Conservation (phyloP, 2,797 vertebrate genomes). For the Loriculus beryllinus region DNA sequence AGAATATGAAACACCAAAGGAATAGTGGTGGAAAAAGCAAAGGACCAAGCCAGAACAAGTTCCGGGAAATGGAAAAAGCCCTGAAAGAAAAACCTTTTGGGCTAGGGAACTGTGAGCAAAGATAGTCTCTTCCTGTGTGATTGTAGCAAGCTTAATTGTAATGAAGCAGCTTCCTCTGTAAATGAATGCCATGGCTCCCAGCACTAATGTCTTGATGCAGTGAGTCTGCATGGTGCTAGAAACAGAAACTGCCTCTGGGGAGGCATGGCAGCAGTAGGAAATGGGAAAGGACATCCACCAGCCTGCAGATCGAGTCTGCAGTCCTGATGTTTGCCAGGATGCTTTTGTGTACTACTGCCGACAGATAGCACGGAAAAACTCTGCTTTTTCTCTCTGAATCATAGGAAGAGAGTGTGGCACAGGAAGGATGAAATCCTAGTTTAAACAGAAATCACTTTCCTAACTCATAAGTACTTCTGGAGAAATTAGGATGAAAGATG, state of each 20-base stretch:
- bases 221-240: neutral
- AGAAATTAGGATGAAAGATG: neutral
- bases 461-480: neutral
- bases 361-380: neutral
- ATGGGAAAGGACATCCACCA: neutral
- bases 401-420: neutral
- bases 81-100: neutral
- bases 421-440: neutral
- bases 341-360: neutral
- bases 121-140: neutral
- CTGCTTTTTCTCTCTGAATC: neutral
- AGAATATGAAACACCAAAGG: neutral
- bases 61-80: neutral
- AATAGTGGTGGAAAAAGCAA: neutral
- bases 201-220: neutral
- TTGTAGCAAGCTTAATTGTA: neutral
- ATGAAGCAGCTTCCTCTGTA: neutral
- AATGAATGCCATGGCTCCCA: neutral
- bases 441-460: neutral
- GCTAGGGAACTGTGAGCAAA: neutral
- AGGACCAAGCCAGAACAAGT: neutral
- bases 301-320: neutral
- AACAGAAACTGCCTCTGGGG: constrained; percentile 5
- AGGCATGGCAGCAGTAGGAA: neutral
- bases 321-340: neutral